Evolutionary conservation across 2,113 vertebrate genomes (phyloP).

Genomic region (Oncorhynchus masou): DNA sequence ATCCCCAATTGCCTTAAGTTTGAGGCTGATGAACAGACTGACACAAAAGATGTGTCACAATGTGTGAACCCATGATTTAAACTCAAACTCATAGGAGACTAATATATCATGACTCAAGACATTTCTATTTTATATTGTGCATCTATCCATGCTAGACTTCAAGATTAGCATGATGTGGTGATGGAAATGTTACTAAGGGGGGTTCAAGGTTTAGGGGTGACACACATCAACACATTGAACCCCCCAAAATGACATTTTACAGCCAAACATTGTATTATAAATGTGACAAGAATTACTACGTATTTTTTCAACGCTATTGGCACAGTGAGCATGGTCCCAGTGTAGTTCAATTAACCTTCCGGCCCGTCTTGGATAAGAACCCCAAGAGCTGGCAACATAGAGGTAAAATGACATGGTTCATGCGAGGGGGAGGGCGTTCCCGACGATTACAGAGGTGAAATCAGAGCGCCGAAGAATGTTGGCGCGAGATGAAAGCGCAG

Average conservation of each 20-base stretch:
- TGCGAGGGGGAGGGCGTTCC: constrained; percentile 45
- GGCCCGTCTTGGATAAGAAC: constrained; percentile 1
- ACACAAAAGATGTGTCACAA: neutral
- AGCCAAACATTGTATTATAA: neutral
- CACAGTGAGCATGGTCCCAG: constrained; percentile 13
- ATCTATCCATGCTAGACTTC: too few species aligned
- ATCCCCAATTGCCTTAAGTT: too few species aligned
- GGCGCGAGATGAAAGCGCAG: constrained; percentile 63
- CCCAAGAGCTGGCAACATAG: constrained; percentile 30
- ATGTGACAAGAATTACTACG: neutral
- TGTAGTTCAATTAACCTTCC: constrained; percentile 7
- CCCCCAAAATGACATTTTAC: neutral
- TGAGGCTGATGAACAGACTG: too few species aligned
- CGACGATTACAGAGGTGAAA: constrained; percentile 39
- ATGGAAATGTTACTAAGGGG: neutral
- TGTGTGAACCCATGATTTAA: neutral
- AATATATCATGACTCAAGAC: neutral
- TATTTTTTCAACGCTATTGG: constrained; percentile 7
- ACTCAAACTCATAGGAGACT: neutral
- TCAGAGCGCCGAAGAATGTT: constrained; percentile 60
- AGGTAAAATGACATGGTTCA: constrained; percentile 49
- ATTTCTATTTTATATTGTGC: neutral
- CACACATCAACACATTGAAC: too few species aligned
- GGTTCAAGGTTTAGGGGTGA: too few species aligned
- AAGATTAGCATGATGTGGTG: neutral